phyloP scores from a whole-genome alignment of 2,888 invertebrate species.

The Hemaris fuciformis region DNA sequence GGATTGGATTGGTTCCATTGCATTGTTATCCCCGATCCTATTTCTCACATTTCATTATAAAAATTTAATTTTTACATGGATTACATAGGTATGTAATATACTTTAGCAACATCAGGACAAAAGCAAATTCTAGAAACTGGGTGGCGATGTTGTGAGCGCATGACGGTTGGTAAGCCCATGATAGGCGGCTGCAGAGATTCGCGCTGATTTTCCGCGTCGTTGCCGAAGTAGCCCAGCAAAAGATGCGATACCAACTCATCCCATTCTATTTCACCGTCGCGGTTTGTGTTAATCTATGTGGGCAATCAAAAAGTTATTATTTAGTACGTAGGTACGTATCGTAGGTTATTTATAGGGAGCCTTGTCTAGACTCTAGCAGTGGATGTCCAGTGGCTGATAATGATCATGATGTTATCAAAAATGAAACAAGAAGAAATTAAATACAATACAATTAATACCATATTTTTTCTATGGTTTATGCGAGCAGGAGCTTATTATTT shows the following conservation, averaged over 20 bases:
- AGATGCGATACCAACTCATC: constrained; percentile 90
- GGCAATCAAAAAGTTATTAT: not conserved
- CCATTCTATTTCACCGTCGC: constrained; percentile 84
- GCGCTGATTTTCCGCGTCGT: constrained; percentile 83
- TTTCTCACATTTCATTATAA: no score
- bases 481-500: not conserved
- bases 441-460: no score
- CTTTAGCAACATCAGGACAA: constrained; percentile 82
- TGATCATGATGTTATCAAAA: no score
- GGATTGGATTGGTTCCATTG: no score
- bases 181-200: constrained; percentile 84
- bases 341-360: no score
- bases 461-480: not conserved
- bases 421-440: not conserved
- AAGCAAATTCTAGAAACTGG: constrained; percentile 84
- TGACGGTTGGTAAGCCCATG: constrained; percentile 78
- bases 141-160: constrained; percentile 86
- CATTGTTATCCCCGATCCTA: no score
- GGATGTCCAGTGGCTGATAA: no score
- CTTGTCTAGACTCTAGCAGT: no score
- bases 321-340: no score
- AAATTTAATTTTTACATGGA: not conserved
- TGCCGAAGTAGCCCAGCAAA: constrained; percentile 86
- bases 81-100: constrained; percentile 26
- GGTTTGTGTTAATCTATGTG: constrained; percentile 81